Evolutionary conservation across 35 echinoderm and acorn worm species (phyloP), one percentile per base, ranked within the genome.

Genomic region (Strongylocentrotus purpuratus): DNA sequence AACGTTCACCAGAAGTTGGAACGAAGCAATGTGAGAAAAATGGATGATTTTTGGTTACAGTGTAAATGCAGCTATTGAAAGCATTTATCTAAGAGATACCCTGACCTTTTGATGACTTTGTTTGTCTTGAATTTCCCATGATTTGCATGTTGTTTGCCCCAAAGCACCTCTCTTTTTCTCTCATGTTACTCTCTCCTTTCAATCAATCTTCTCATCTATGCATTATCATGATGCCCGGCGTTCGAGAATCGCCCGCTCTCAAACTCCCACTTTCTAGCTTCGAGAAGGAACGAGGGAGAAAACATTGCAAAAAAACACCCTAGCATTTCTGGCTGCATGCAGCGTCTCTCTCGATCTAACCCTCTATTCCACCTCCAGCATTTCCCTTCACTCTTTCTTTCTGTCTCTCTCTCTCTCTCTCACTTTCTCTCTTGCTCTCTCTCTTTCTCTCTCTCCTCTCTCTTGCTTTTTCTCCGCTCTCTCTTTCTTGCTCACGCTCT

Each of bases 131-230:
- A 78, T 78, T 78, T n/a, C 65, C 65, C 65, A 78, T 78, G 65
- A 78, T 78, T 78, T 78, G 65, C 65, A 78, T 78, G 65, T 78
- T 78, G 65, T 78, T 78, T 78, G 65, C 65, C 65, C 65, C 22
- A 78, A 31, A 78, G 65, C 65, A 78, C 65, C 65, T 78, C 65
- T 28, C 65, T 78, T 22, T 22, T 78, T 78, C 65, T 78, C 65
- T 78, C 65, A 78, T 78, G 22, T 78, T 78, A 78, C 65, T 78
- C 28, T n/a, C 65, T 78, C 65, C 65, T 78, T 78, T 78, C 65
- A 78, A 78, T 78, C 65, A 78, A 78, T 78, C 65, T 78, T 78
- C 65, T 78, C 65, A 78, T 78, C 65, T 78, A 78, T 78, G 65
- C 65, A 78, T 78, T 78, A 78, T 78, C 65, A 78, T 78, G 65